These are phyloP conservation scores for Pyrochroa serraticornis DNA, from an alignment of 2,888 invertebrate genomes.

Conservation along the genomic window DNA sequence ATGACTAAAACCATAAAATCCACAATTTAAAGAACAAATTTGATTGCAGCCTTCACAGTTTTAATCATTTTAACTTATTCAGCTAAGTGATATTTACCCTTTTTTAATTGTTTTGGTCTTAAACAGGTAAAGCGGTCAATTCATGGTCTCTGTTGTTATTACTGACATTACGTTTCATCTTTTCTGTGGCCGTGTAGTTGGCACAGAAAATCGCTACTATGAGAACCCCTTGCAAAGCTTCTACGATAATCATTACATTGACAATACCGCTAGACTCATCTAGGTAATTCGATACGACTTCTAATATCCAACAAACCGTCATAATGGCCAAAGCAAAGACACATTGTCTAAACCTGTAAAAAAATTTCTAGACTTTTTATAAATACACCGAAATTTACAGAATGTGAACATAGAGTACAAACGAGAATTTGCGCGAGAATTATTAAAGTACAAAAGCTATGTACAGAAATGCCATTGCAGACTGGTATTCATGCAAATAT, in stretches of 20 bases:
- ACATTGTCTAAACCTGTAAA: slow-evolving; percentile 27
- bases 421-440: no score
- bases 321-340: slow-evolving; percentile 15
- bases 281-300: slow-evolving; percentile 19
- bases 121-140: neutral
- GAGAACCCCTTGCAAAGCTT: slow-evolving; percentile 27
- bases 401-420: no score
- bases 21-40: slow-evolving; percentile 30
- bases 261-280: slow-evolving; percentile 13
- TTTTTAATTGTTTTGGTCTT: no score
- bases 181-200: slow-evolving; percentile 14
- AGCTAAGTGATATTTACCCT: no score
- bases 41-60: no score
- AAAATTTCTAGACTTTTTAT: no score
- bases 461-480: no score
- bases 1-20: slow-evolving; percentile 26
- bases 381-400: no score
- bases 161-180: neutral
- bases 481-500: no score
- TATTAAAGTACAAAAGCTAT: no score
- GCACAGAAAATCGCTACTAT: slow-evolving; percentile 16
- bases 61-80: no score
- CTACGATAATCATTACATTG: slow-evolving; percentile 15
- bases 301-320: slow-evolving; percentile 21
- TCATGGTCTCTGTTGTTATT: neutral